These are phyloP conservation scores for Muraenolepis orangiensis DNA, from an alignment of 2,797 vertebrate genomes.

Conservation along the genomic window DNA sequence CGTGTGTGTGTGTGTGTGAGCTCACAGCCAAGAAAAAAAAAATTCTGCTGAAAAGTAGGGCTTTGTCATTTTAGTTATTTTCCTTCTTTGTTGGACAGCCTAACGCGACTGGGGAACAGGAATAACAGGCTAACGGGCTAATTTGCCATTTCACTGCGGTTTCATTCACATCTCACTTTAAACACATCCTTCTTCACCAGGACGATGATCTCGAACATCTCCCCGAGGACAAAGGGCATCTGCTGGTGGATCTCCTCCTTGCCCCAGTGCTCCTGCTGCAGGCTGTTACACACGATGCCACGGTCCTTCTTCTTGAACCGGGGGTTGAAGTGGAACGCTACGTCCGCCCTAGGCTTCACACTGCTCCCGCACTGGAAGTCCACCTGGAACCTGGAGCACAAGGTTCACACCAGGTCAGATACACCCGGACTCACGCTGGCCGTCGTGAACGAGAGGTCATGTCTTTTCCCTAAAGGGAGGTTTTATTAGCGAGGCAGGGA, in stretches of 20 bases:
- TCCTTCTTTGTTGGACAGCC: no score
- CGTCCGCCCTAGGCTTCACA: constrained; percentile 83
- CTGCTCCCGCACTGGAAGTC: constrained; percentile 88
- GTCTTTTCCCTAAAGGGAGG: not conserved
- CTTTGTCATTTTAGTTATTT: no score
- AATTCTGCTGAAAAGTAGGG: no score
- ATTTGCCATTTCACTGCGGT: no score
- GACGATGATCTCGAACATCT: constrained; percentile 81
- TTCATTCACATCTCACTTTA: constrained; percentile 86
- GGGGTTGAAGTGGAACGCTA: constrained; percentile 93
- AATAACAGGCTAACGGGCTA: no score
- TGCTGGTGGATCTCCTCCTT: constrained; percentile 80
- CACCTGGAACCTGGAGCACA: constrained; percentile 77
- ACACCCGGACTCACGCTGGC: not conserved
- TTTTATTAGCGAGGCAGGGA: no score
- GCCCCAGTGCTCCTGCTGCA: constrained; percentile 82
- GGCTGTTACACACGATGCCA: constrained; percentile 84
- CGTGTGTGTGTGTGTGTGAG: no score
- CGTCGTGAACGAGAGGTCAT: not conserved
- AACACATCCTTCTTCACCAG: constrained; percentile 79
- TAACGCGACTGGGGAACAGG: no score
- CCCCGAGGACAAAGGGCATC: constrained; percentile 77
- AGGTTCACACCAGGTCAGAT: no score
- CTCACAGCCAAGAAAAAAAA: no score
- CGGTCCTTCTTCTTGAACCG: constrained; percentile 72